Evolutionary conservation across 2,113 vertebrate genomes (phyloP).

Genomic region (Coryphaenoides rupestris): DNA sequence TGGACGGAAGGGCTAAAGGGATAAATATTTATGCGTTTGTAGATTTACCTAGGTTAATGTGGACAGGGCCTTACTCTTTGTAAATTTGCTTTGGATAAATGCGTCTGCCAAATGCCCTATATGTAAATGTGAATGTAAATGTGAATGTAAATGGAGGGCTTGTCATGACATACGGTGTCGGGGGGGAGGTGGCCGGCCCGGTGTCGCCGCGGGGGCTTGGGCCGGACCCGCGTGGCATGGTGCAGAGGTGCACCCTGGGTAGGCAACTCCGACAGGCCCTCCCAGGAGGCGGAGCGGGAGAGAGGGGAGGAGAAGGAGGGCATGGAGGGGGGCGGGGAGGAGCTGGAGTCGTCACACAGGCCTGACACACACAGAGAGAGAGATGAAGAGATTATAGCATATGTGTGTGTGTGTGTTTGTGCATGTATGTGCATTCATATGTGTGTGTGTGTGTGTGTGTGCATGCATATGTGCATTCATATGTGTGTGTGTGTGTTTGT

Average conservation of each 20-base stretch:
- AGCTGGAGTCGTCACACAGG: slow-evolving; percentile 69
- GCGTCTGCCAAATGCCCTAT: no score
- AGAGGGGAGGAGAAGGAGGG: slow-evolving; percentile 71
- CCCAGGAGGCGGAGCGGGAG: slow-evolving; percentile 77
- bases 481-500: no score
- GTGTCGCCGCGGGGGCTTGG: slow-evolving; percentile 77
- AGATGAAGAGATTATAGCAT: slow-evolving; percentile 4
- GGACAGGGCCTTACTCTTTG: no score
- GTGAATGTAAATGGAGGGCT: no score
- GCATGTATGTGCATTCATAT: no score
- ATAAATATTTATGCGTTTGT: no score
- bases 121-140: no score
- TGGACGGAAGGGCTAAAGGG: no score
- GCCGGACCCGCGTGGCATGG: slow-evolving; percentile 80
- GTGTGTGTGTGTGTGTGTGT: no score
- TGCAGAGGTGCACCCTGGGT: slow-evolving; percentile 81
- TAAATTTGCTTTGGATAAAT: no score
- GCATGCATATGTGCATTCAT: no score
- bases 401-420: neutral
- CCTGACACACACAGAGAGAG: slow-evolving; percentile 43
- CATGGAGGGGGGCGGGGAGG: slow-evolving; percentile 71
- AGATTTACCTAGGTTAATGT: no score
- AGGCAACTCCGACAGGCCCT: slow-evolving; percentile 79
- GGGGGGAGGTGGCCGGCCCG: slow-evolving; percentile 62
- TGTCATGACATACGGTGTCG: slow-evolving; percentile 57